Evolutionary conservation across 2,888 invertebrate genomes (phyloP).

Genomic region (Diloba caeruleocephala): DNA sequence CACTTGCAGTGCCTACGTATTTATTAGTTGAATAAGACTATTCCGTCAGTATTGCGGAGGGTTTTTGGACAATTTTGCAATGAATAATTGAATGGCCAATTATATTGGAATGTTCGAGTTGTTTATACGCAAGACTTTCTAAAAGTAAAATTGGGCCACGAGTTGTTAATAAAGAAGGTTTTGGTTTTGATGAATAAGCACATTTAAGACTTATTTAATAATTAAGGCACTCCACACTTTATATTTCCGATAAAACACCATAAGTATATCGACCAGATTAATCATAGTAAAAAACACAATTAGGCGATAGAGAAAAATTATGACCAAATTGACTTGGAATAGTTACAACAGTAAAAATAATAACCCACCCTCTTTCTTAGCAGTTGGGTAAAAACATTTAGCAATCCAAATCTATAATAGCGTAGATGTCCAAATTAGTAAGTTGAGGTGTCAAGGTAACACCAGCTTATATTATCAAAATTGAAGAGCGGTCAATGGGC

Average conservation of each 20-base stretch:
- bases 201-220: too few relatives aligned
- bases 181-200: too few relatives aligned
- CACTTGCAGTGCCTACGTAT: slow-evolving; percentile 39
- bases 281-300: background rate
- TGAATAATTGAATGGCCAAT: background rate
- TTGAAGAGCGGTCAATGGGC: slow-evolving; percentile 78
- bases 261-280: background rate
- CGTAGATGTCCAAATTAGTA: slow-evolving; percentile 70
- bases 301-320: slow-evolving; percentile 9
- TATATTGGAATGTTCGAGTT: too few relatives aligned
- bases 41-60: slow-evolving; percentile 1
- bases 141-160: too few relatives aligned
- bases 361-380: slow-evolving; percentile 6
- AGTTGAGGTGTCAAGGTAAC: slow-evolving; percentile 51
- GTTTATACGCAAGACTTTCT: too few relatives aligned
- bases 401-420: slow-evolving; percentile 23
- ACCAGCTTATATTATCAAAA: slow-evolving; percentile 70
- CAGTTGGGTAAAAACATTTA: slow-evolving; percentile 16
- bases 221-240: too few relatives aligned
- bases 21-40: slow-evolving; percentile 37
- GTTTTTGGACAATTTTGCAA: slow-evolving; percentile 7
- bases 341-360: too few relatives aligned
- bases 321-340: slow-evolving; percentile 30
- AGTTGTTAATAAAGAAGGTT: too few relatives aligned
- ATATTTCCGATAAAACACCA: too few relatives aligned